Percentiles rank a stretch among this genome's conserved stretches.
Evolutionary conservation across 2,888 invertebrate species (phyloP).

Genomic region (Hyposoter dolosus): DNA sequence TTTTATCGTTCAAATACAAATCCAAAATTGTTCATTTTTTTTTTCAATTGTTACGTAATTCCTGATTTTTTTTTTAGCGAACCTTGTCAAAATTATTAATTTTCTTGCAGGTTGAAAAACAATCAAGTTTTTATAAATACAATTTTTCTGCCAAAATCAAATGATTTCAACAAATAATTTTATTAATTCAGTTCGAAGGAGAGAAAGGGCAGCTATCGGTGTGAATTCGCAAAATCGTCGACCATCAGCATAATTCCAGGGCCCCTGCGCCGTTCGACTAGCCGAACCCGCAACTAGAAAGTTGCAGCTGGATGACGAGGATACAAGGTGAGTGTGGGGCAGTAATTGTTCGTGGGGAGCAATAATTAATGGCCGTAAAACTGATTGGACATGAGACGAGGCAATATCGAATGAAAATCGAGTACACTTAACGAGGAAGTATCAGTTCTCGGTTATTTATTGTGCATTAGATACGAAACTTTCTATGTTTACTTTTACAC

Average conservation of each 20-base stretch:
- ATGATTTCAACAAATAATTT: not conserved
- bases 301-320: conserved; percentile 46
- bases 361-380: conserved; percentile 77
- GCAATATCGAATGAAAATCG: conserved; percentile 59
- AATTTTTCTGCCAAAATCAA: not conserved
- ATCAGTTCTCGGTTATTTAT: conserved; percentile 58
- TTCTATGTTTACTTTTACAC: conserved; percentile 49
- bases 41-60: not conserved
- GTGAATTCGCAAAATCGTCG: not conserved
- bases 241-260: not conserved
- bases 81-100: not conserved
- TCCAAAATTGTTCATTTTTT: not conserved
- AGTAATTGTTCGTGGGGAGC: conserved; percentile 77
- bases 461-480: conserved; percentile 57
- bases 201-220: not conserved
- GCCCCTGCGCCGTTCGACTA: conserved; percentile 26
- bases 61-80: not conserved
- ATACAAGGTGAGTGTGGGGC: conserved; percentile 57
- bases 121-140: too few relatives aligned
- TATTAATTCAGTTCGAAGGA: not conserved
- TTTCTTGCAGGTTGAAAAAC: too few relatives aligned
- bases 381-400: conserved; percentile 75
- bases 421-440: conserved; percentile 60
- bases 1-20: not conserved
- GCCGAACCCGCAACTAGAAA: conserved; percentile 61